Evolutionary conservation across 1,140 invertebrate species (phyloP).

Genomic region (Aphis gossypii): DNA sequence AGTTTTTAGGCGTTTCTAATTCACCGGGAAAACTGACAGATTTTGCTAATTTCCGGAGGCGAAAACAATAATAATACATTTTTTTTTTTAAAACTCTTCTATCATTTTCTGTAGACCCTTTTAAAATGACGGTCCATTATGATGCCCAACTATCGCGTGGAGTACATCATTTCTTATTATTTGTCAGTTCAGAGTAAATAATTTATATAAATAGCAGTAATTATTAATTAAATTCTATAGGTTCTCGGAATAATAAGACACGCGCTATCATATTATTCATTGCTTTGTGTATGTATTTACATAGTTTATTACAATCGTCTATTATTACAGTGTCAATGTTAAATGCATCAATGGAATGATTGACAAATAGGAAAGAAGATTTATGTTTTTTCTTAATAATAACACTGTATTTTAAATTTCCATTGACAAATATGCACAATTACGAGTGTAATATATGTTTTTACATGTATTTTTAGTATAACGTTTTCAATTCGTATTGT

Average conservation of each 20-base stretch:
- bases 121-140: not conserved
- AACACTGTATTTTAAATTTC: not conserved
- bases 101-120: not conserved
- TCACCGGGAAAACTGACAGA: not conserved
- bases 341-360: not conserved
- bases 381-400: not conserved
- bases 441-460: not conserved
- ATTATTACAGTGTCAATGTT: not conserved
- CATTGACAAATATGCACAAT: not conserved
- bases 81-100: not conserved
- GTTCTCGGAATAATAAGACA: not conserved
- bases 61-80: constrained; percentile 18
- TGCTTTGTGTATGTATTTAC: not conserved
- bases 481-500: not conserved
- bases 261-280: not conserved
- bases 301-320: not conserved
- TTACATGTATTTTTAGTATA: not conserved
- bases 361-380: not conserved
- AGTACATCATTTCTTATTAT: not conserved
- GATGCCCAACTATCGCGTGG: not conserved
- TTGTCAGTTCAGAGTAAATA: not conserved
- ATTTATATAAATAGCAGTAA: not conserved
- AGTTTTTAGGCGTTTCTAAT: constrained; percentile 6
- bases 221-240: not conserved
- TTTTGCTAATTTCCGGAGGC: not conserved